phyloP scores from a whole-genome alignment of 2,113 vertebrate genomes.

The Eulemur rufifrons region DNA sequence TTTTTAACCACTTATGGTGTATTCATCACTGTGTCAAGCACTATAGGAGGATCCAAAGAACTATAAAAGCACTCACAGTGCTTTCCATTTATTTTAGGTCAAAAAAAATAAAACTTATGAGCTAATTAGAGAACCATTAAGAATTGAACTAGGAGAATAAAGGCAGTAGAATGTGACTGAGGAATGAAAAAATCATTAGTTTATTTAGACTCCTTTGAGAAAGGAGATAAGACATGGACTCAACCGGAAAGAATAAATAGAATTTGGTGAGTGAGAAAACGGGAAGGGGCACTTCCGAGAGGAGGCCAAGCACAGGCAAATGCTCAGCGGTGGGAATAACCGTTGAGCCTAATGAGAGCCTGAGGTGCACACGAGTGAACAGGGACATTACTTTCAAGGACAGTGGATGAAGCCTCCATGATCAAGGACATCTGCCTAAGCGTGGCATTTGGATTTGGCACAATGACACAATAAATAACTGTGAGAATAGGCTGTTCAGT shows the following conservation, averaged over 20 bases:
- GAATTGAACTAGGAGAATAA: constrained; percentile 9
- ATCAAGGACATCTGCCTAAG: too few relatives aligned
- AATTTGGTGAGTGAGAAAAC: background rate
- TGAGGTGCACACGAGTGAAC: fast-evolving
- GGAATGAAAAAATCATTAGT: background rate
- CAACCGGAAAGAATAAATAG: background rate
- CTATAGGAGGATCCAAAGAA: background rate
- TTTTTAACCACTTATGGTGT: background rate
- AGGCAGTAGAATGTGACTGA: background rate
- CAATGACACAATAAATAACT: background rate
- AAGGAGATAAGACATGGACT: background rate
- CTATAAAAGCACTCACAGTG: background rate
- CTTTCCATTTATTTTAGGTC: background rate
- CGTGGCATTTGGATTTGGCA: background rate
- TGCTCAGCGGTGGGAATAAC: background rate
- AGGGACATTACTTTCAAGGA: background rate
- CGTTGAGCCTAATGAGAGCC: too few relatives aligned
- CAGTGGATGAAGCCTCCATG: too few relatives aligned
- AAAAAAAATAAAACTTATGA: background rate
- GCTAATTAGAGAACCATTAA: background rate
- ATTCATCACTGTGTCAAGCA: background rate
- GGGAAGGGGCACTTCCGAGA: background rate
- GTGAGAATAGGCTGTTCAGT: background rate
- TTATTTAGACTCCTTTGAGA: background rate
- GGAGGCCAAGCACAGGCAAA: background rate